These are phyloP conservation scores for Arnoldichthys spilopterus DNA, from an alignment of 2,797 vertebrate species.

Conservation along the genomic window DNA sequence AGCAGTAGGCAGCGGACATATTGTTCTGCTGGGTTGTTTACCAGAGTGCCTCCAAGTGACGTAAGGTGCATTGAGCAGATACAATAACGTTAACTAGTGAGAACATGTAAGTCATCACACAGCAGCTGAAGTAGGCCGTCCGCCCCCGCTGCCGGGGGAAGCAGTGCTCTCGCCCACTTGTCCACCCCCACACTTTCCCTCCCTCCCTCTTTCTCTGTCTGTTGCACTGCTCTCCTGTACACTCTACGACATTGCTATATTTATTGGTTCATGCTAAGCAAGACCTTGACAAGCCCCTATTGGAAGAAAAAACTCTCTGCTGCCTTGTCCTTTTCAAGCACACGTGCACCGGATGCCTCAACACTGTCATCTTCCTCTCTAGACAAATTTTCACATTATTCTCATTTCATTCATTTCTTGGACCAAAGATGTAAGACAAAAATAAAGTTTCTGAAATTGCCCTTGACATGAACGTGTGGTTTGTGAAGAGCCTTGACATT, in stretches of 20 bases:
- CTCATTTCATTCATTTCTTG: neutral
- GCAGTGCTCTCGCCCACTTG: constrained; percentile 37
- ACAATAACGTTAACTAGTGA: constrained; percentile 26
- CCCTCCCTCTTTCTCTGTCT: constrained; percentile 25
- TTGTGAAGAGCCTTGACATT: neutral
- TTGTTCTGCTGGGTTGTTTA: constrained; percentile 12
- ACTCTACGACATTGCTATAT: constrained; percentile 18
- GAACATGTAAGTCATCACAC: constrained; percentile 23
- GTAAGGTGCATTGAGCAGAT: constrained; percentile 12
- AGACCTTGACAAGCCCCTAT: constrained; percentile 42
- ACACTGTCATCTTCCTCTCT: neutral
- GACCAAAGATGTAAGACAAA: neutral
- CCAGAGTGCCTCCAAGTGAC: constrained; percentile 19
- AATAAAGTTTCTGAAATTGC: too few relatives aligned
- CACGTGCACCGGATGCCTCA: neutral
- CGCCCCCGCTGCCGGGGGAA: constrained; percentile 30
- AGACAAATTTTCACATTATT: neutral
- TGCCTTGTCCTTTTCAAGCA: neutral
- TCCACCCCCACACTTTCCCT: constrained; percentile 22
- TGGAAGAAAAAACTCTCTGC: constrained; percentile 26
- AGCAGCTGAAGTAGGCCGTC: constrained; percentile 38
- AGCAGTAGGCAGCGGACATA: neutral
- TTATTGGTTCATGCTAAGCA: constrained; percentile 17
- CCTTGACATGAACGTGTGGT: neutral
- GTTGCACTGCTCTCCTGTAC: neutral